Base-by-base conservation (phyloP, 2,797 vertebrate genomes). In the Erpetoichthys calabaricus region DNA sequence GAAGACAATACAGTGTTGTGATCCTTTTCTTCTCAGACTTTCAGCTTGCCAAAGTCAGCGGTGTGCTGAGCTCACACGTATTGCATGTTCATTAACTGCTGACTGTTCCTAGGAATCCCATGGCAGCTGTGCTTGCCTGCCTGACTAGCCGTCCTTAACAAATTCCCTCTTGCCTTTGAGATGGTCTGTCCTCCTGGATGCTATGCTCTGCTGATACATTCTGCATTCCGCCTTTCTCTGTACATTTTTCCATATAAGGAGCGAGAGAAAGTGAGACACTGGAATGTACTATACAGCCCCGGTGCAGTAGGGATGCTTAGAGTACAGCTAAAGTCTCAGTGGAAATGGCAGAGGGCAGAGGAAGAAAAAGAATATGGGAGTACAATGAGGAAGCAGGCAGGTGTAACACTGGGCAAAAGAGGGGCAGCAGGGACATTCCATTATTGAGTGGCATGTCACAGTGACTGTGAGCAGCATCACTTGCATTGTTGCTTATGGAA, bases 161-260 rank as follows among this genome's bases (percentile, higher is more conserved):
- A 25, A 25, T 25, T 4, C 8, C 10, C 10, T n/a, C 47, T n/a
- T 42, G 60, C 50, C 44, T 70, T 60, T 66, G 59, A 62, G 51
- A 45, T 57, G 67, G 70, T 68, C 75, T 72, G 82, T 80, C 76
- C 82, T 74, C 73, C 63, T 67, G 71, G 57, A 61, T 62, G 53
- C 53, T 55, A 77, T 85, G 79, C 80, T 80, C 77, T 74, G 41
- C 53, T 54, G 50, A 25, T 51, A 55, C 67, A 73, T 81, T 67
- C 71, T 58, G 70, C 72, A 67, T 69, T 57, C 63, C 75, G 75
- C 73, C 71, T 78, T 76, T 80, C 74, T 81, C 82, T 83, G 78
- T 84, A 82, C 63, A 79, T 85, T 86, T 84, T 87, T 72, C 85
- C 85, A 84, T 87, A 86, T 82, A 87, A 84, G 85, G 85, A 82